Percentiles rank a stretch among this genome's conserved stretches.
Conservation (phyloP, 2,113 vertebrate species). For the Caranx melampygus region DNA sequence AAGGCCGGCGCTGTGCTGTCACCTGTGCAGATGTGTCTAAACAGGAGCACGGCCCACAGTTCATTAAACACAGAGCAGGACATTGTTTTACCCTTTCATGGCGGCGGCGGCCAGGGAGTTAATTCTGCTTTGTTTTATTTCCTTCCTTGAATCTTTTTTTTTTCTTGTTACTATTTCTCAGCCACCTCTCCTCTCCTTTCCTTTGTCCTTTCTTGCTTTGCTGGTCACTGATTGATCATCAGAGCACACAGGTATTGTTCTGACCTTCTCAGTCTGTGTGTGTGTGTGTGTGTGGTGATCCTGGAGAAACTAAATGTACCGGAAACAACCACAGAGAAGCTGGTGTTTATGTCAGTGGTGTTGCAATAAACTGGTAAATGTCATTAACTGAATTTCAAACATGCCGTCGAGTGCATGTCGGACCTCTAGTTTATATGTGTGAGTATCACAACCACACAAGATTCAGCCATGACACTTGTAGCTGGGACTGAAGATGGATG, state of each 20-base stretch:
- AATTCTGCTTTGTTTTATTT: background rate
- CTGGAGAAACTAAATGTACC: too few species aligned
- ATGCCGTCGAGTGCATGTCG: too few species aligned
- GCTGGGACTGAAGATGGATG: too few species aligned
- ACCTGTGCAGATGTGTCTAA: conserved; percentile 68
- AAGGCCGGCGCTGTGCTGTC: conserved; percentile 54
- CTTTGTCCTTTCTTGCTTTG: background rate
- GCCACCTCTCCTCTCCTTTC: background rate
- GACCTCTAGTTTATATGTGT: too few species aligned
- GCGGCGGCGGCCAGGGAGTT: background rate
- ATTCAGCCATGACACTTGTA: too few species aligned
- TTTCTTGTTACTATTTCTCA: background rate
- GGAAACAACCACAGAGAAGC: too few species aligned
- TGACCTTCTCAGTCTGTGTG: too few species aligned
- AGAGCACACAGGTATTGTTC: background rate
- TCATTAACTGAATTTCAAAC: too few species aligned
- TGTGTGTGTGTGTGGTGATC: too few species aligned
- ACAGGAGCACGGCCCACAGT: conserved; percentile 49
- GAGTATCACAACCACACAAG: too few species aligned
- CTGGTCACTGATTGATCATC: background rate
- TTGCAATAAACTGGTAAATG: too few species aligned
- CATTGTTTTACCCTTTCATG: conserved; percentile 5
- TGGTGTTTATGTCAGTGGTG: too few species aligned
- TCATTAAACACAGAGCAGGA: conserved; percentile 63
- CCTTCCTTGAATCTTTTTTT: background rate